A percentile compares a stretch with the other conserved stretches of the same genome.
phyloP scores from a whole-genome alignment of 1,140 invertebrate genomes.

The Colletes gigas region DNA sequence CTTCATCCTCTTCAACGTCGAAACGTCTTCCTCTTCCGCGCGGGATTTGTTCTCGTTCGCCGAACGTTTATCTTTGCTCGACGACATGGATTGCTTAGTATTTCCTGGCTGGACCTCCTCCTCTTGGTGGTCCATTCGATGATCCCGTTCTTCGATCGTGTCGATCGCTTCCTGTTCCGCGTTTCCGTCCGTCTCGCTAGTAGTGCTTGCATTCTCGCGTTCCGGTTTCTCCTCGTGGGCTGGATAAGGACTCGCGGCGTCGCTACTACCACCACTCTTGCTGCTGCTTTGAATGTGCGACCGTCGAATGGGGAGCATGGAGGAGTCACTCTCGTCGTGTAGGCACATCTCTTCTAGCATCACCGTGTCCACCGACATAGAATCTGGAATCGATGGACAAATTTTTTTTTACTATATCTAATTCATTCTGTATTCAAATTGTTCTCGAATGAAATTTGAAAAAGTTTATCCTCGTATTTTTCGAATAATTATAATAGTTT shows the following conservation, averaged over 20 bases:
- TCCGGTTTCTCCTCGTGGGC: neutral
- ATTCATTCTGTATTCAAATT: too few species aligned
- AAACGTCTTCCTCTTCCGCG: neutral
- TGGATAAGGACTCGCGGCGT: too few species aligned
- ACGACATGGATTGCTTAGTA: too few species aligned
- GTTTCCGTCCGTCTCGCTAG: neutral
- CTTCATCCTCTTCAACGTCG: constrained; percentile 19
- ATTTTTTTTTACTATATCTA: too few species aligned
- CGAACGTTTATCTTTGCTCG: constrained; percentile 19
- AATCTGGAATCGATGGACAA: neutral
- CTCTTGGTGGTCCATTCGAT: neutral
- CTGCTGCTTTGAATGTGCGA: too few species aligned
- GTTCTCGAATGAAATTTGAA: too few species aligned
- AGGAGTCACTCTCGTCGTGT: neutral
- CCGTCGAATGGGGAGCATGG: too few species aligned
- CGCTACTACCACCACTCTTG: too few species aligned
- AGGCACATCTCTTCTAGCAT: constrained; percentile 52
- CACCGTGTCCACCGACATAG: constrained; percentile 51
- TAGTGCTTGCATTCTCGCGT: neutral
- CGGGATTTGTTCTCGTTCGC: neutral
- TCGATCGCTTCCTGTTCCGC: constrained; percentile 22
- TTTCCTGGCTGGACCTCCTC: neutral
- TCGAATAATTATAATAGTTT: too few species aligned
- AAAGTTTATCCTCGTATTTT: too few species aligned
- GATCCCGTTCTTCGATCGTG: neutral